phyloP scores from a whole-genome alignment of 2,113 vertebrate genomes.

The Coregonus clupeaformis region DNA sequence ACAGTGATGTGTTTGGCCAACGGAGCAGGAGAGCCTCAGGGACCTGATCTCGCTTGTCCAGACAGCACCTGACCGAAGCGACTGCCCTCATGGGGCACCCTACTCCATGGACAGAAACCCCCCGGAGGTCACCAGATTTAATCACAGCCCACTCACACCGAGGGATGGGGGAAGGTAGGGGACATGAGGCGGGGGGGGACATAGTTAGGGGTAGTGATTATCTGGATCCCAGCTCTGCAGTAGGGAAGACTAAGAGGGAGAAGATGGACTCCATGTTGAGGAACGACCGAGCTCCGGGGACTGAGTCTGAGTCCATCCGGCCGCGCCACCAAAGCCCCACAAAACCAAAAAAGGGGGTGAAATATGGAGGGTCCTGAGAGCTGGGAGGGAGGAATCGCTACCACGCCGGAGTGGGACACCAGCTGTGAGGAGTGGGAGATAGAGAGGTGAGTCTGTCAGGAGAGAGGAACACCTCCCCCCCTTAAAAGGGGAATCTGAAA shows the following conservation, averaged over 20 bases:
- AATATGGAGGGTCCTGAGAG: slow-evolving; percentile 97
- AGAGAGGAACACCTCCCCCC: no score
- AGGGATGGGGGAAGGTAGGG: slow-evolving; percentile 82
- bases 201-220: slow-evolving; percentile 77
- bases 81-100: slow-evolving; percentile 85
- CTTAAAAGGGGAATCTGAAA: no score
- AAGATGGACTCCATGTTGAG: slow-evolving; percentile 98
- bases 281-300: slow-evolving; percentile 98
- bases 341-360: slow-evolving; percentile 97
- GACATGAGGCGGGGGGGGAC: slow-evolving; percentile 78
- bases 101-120: slow-evolving; percentile 94
- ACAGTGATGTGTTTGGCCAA: slow-evolving; percentile 92
- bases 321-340: slow-evolving; percentile 95
- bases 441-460: slow-evolving; percentile 99
- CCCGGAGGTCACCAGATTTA: slow-evolving; percentile 85
- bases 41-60: slow-evolving; percentile 81
- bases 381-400: slow-evolving; percentile 97
- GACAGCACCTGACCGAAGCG: slow-evolving; percentile 86
- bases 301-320: slow-evolving; percentile 95
- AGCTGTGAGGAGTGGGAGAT: slow-evolving; percentile 99
- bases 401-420: slow-evolving; percentile 96
- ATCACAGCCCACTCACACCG: slow-evolving; percentile 89
- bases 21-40: slow-evolving; percentile 89
- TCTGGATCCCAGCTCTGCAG: slow-evolving; percentile 90
- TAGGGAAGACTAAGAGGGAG: slow-evolving; percentile 93